Base-by-base conservation (phyloP, 2,888 invertebrate species). In the Zygogramma bicolorata region DNA sequence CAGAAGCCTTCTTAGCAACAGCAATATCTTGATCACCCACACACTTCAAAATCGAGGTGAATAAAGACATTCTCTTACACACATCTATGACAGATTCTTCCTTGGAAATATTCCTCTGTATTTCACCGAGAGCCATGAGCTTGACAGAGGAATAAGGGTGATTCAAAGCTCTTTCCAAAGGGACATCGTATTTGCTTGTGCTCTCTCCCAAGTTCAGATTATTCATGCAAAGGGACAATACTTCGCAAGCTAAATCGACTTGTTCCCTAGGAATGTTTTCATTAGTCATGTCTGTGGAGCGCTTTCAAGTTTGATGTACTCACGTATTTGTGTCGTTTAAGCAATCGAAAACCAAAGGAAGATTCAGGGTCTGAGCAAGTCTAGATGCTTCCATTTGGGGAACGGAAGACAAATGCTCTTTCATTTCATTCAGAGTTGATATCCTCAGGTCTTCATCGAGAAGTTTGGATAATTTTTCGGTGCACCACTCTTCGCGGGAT, bases 111-210 rank as follows among this genome's bases (percentile, higher is more conserved):
- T 82, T 84, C 18, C 86, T 78, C 69, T 83, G 77, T 59, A 94
- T 91, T 87, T 92, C 91, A 79, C 90, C 89, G 34, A 94, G 83
- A 22, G 92, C 93, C 79, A 92, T 88, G 73, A 88, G 87, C 70
- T 93, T 90, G 0, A 94, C 92, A 80, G 89, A 88, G n/a, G 88
- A 81, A 77, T 89, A 89, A 13, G 90, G 90, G 85, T 94, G 93
- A 0, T 88, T 87, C 42, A 95, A 86, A 46, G 93, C 89, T 77
- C 90, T 89, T 86, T 91, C 90, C 27, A 93, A 84, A 63, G 91
- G 86, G 29, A 88, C 86, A 20, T 90, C 90, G 81, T 92, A 92
- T 67, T 90, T 88, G 78, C 87, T 89, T 2, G 92, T 87, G 31
- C 91, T 88, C 77, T 91, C 90, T n/a, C 90, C 90, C 59, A 92